Evolutionary conservation across 2,888 invertebrate species (phyloP), one percentile per base, ranked within the genome.

Genomic region (Agriopis leucophaearia): DNA sequence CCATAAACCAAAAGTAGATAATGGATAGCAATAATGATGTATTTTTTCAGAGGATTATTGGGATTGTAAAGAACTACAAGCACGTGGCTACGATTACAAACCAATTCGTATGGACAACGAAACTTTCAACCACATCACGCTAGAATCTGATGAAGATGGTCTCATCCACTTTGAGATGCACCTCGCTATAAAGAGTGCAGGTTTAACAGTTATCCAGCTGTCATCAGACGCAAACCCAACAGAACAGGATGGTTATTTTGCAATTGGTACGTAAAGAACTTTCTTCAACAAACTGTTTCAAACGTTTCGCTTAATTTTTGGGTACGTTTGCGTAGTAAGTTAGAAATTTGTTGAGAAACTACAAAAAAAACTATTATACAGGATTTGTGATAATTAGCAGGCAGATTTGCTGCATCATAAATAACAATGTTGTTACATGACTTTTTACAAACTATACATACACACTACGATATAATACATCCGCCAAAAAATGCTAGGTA

Each of bases 131-230:
- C 12, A 54, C 38, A 16, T 54, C 0, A 12, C 16, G 3, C 3
- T 12, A 5, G 8, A n/a, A 18, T n/a, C 9, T n/a, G 40, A 40
- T 8, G 3, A 5, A 15, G 16, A 40, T 8, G 54, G 40, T 8
- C 40, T 54, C 40, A 18, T 6, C 12, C n/a, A 40, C 40, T 54
- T 54, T n/a, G 54, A 54, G 16, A 54, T 54, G 54, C 10, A 40
- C 40, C 12, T 54, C 12, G 54, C 40, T 12, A 18, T 54, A 54
- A 54, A 54, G 12, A n/a, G n/a, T 7, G 8, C 4, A 2, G 8
- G 4, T 38, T 42, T 42, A 5, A 16, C 10, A 0, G 4, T 54
- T 9, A 40, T 54, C n/a, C n/a, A 18, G 12, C 16, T 54, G 10
- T 36, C 52, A 0, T 52, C 52, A 38, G 40, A 16, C 5, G 16